Evolutionary conservation across 23 tunicate genomes (phyloP).

Genomic region (Trididemnum nubilum): DNA sequence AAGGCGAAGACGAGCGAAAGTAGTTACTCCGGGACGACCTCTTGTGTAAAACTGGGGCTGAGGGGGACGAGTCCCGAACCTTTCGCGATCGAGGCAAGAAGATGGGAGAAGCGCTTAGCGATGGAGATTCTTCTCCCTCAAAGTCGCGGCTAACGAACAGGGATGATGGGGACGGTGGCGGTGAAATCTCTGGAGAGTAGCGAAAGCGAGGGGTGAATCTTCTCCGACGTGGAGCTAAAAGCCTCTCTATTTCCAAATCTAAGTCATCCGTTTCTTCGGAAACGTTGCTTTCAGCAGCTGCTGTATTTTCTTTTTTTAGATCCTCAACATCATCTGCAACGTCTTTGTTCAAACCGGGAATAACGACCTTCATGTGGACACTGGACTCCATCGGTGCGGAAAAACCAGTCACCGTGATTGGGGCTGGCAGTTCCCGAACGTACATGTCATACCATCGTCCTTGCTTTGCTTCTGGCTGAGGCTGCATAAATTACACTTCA

Average conservation of each 20-base stretch:
- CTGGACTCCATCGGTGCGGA: conserved; percentile 43
- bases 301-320: conserved; percentile 12
- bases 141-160: too few species aligned
- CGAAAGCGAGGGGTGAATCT: conserved; percentile 8
- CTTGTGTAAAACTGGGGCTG: not conserved
- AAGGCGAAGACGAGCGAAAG: not conserved
- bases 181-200: conserved; percentile 20
- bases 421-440: conserved; percentile 53
- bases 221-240: conserved; percentile 19
- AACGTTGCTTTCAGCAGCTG: not conserved
- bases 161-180: conserved; percentile 1
- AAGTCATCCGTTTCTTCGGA: conserved; percentile 22
- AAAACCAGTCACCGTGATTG: conserved; percentile 10
- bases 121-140: not conserved
- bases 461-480: conserved; percentile 5
- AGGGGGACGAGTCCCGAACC: not conserved
- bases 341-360: not conserved
- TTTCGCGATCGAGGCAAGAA: not conserved
- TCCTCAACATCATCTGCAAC: not conserved
- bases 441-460: conserved; percentile 68
- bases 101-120: not conserved
- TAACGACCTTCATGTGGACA: conserved; percentile 20
- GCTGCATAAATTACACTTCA: not conserved
- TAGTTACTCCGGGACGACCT: not conserved
- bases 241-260: conserved; percentile 22